phyloP scores from a whole-genome alignment of 2,888 invertebrate species.

The Eupithecia dodoneata region DNA sequence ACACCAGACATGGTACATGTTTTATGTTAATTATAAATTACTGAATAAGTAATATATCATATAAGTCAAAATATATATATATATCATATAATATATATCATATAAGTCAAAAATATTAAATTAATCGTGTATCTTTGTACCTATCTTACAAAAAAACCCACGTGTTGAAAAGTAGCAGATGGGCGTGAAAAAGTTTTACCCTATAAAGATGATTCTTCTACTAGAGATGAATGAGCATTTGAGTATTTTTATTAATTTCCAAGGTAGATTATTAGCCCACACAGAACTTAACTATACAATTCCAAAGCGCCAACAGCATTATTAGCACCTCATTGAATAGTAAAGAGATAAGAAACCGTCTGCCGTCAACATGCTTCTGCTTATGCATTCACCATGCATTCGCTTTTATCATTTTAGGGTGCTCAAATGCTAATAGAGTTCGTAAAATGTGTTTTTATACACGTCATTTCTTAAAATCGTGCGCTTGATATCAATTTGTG shows the following conservation, averaged over 20 bases:
- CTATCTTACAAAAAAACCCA: background rate
- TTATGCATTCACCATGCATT: conserved; percentile 58
- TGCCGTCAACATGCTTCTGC: conserved; percentile 40
- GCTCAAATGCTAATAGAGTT: conserved; percentile 60
- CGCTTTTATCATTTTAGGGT: conserved; percentile 63
- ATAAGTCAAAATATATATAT: too few species aligned
- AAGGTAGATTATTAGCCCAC: background rate
- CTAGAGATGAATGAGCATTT: background rate
- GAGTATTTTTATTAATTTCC: background rate
- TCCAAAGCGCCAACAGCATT: conserved; percentile 3
- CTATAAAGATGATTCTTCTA: background rate
- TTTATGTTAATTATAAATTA: background rate
- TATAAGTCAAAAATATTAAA: too few species aligned
- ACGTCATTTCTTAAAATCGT: conserved; percentile 74
- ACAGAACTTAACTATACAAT: conserved; percentile 1
- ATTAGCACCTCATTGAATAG: conserved; percentile 49
- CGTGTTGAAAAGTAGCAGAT: background rate
- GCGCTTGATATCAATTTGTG: conserved; percentile 71
- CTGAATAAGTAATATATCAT: too few species aligned
- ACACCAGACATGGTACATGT: too few species aligned
- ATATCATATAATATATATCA: too few species aligned
- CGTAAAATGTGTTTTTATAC: conserved; percentile 67
- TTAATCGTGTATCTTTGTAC: background rate
- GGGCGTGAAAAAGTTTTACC: background rate
- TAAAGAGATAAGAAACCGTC: conserved; percentile 44